A percentile compares a stretch with the other conserved stretches of the same genome.
Evolutionary conservation across 1,140 invertebrate species (phyloP).

Genomic region (Doryteuthis pealeii): DNA sequence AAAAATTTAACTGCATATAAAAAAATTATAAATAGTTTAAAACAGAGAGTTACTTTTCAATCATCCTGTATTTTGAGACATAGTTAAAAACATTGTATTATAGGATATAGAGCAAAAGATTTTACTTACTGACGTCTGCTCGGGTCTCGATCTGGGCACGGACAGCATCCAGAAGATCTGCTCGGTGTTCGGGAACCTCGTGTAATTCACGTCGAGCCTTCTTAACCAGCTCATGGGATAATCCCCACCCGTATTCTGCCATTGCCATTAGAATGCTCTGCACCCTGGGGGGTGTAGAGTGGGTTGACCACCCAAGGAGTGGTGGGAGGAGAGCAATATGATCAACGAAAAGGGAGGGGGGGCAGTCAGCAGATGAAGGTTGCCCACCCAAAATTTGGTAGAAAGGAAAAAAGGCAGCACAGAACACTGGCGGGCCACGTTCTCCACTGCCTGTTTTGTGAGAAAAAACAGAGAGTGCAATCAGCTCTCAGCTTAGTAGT

Average conservation of each 20-base stretch:
- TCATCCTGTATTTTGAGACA: too few relatives aligned
- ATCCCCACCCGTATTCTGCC: conserved; percentile 56
- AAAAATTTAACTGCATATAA: too few relatives aligned
- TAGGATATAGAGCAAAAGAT: too few relatives aligned
- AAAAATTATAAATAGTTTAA: too few relatives aligned
- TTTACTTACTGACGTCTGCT: conserved; percentile 63
- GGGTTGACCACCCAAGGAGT: not conserved
- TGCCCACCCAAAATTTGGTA: not conserved
- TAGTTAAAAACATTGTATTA: too few relatives aligned
- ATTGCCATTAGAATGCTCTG: conserved; percentile 23
- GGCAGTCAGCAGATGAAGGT: not conserved
- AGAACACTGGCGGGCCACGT: not conserved
- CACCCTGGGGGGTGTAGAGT: not conserved
- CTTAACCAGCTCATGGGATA: conserved; percentile 40
- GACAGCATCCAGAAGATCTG: conserved; percentile 62
- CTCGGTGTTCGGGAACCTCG: conserved; percentile 40
- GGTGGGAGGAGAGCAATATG: too few relatives aligned
- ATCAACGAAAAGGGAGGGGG: not conserved
- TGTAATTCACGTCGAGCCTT: conserved; percentile 50
- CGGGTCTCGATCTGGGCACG: conserved; percentile 63
- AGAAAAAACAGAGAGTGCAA: not conserved
- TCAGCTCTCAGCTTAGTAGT: too few relatives aligned
- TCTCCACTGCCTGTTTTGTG: not conserved
- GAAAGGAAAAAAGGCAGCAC: not conserved
- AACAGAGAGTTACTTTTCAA: too few relatives aligned